phyloP scores from a whole-genome alignment of 2,113 vertebrate genomes.

The sheep (Ovis aries) region ARS-UI_Ramb_v3.0 NC_056074.1:33155501-33156000 shows the following conservation, averaged over 20 bases:
- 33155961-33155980: background rate
- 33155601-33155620: background rate
- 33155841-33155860: conserved; percentile 9
- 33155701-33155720: background rate
- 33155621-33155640: background rate
- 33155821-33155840: background rate
- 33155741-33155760: background rate
- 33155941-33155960: background rate
- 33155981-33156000: background rate
- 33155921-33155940: background rate
- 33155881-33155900: background rate
- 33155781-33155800: background rate
- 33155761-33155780: background rate
- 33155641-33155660: background rate
- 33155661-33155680: background rate
- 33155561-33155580: background rate
- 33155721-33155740: background rate
- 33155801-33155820: background rate
- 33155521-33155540: background rate
- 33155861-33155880: background rate
- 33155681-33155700: background rate
- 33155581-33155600: background rate
- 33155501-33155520: background rate
- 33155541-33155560: background rate
- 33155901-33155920: background rate